phyloP scores from a whole-genome alignment of 2,888 invertebrate species.

The Amblyteles armatorius region DNA sequence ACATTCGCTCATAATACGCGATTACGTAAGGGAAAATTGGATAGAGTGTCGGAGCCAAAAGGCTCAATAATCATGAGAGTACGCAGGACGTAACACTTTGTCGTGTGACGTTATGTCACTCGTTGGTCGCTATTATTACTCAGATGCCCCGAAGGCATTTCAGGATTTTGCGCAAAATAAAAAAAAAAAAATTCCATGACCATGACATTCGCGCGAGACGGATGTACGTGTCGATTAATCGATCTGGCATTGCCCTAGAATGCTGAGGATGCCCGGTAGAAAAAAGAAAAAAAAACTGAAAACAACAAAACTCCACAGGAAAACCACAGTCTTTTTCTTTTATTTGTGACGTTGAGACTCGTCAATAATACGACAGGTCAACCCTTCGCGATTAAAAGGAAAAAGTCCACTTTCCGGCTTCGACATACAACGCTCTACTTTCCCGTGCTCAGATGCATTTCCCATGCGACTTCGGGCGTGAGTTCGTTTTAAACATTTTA shows the following conservation, averaged over 20 bases:
- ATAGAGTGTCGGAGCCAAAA: constrained; percentile 42
- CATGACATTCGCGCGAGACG: not conserved
- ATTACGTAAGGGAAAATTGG: constrained; percentile 55
- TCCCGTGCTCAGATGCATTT: not conserved
- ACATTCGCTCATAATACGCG: not conserved
- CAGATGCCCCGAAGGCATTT: not conserved
- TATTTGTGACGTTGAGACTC: not conserved
- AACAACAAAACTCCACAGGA: not conserved
- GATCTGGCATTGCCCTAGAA: constrained; percentile 38
- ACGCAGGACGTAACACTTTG: constrained; percentile 22
- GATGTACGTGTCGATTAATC: constrained; percentile 16
- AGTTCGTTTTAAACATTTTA: not conserved
- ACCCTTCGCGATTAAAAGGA: not conserved
- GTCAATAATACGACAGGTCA: not conserved
- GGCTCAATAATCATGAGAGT: constrained; percentile 37
- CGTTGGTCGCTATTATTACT: constrained; percentile 1
- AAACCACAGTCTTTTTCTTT: not conserved
- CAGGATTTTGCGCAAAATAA: not conserved
- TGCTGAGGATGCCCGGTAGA: constrained; percentile 10
- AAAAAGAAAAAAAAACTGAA: not conserved
- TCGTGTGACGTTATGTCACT: constrained; percentile 30
- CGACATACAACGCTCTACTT: not conserved
- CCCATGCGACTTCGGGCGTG: not conserved
- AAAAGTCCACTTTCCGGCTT: not conserved
- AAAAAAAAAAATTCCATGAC: not conserved